Base-by-base conservation (phyloP, 2,797 vertebrate genomes). In the Crax fasciolata region DNA sequence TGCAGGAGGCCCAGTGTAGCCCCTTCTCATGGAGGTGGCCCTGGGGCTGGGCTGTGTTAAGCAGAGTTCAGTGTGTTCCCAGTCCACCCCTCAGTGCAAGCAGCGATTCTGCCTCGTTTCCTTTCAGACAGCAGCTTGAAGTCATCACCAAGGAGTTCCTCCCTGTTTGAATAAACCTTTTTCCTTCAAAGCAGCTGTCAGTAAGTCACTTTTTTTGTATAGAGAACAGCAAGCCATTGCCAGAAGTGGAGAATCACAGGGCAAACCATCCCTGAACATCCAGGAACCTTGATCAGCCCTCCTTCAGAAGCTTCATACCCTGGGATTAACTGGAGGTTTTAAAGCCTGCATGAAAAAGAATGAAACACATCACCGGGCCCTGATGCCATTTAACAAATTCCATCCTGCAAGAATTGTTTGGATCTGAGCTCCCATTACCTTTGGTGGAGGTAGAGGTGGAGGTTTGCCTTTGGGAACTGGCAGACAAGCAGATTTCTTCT, bases 291-390 rank as follows among this genome's bases (percentile, higher is more conserved):
- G 1, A 35, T 30, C 38, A 54, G 55, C 62, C 27, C 41, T 46
- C 1, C 18, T 2, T 5, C 28, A 35, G 76, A 4, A 14, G 20
- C 63, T 86, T 97, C 95, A 97, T 49, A 97, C 95, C 2, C 88
- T 57, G 75, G 95, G 95, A 5, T 97, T 86, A 32, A 52, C 1
- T 1, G 92, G 83, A 58, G 95, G 96, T 63, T 97, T 97, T 19
- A 97, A 27, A 65, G 94, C 96, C 97, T 97, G 16, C 1, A 0
- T 3, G 79, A 41, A 48, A 6, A 44, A 41, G 15, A 28, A 41
- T 72, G 30, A 11, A 43, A 71, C 6, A n/a, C 30, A 72, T 2
- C 11, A 9, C n/a, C 6, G 6, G 20, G 21, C 35, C 54, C 20
- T 3, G 17, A 11, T 39, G 91, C 10, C 62, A 6, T 19, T 1